phyloP scores from a whole-genome alignment of 2,888 invertebrate genomes.

The Drosophila fungiperda region DNA sequence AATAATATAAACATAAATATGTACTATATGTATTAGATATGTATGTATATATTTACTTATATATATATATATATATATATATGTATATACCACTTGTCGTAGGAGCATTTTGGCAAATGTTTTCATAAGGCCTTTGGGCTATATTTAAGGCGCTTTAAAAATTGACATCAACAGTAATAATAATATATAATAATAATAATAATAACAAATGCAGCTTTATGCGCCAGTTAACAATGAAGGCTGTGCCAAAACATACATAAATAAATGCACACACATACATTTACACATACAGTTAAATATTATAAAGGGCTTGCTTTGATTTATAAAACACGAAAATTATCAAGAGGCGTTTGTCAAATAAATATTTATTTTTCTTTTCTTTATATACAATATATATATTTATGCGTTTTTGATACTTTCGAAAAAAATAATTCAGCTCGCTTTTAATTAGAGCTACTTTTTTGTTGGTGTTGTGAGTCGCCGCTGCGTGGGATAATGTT shows the following conservation, averaged over 20 bases:
- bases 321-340: slow-evolving; percentile 29
- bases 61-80: neutral
- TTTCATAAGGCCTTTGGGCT: slow-evolving; percentile 67
- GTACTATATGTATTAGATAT: slow-evolving; percentile 6
- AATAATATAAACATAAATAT: slow-evolving; percentile 5
- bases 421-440: slow-evolving; percentile 44
- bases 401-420: slow-evolving; percentile 50
- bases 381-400: slow-evolving; percentile 1
- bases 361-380: slow-evolving; percentile 35
- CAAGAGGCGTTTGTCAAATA: slow-evolving; percentile 19
- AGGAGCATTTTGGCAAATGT: slow-evolving; percentile 62
- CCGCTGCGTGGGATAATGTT: slow-evolving; percentile 44
- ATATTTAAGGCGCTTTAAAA: slow-evolving; percentile 66
- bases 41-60: slow-evolving; percentile 10
- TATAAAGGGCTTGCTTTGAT: slow-evolving; percentile 21
- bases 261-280: neutral
- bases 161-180: slow-evolving; percentile 49
- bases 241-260: slow-evolving; percentile 23
- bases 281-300: neutral
- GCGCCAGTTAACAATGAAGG: slow-evolving; percentile 62
- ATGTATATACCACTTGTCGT: slow-evolving; percentile 58
- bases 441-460: slow-evolving; percentile 72
- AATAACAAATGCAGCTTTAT: slow-evolving; percentile 35
- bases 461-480: slow-evolving; percentile 19
- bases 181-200: slow-evolving; percentile 33